Base-by-base conservation (phyloP, 1,140 invertebrate genomes). In the Acyrthosiphon pisum region DNA sequence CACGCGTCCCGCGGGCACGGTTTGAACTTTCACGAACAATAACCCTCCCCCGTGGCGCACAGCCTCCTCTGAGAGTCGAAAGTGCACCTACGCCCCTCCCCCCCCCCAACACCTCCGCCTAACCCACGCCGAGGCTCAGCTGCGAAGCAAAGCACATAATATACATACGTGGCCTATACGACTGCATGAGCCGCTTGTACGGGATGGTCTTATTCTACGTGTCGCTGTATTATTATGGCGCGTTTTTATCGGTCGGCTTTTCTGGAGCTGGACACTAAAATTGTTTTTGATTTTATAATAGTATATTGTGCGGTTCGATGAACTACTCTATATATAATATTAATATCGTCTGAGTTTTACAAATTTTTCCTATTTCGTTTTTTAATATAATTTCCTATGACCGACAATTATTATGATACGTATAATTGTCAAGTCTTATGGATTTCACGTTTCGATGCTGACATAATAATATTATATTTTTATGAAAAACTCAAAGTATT, bases 11-110 rank as follows among this genome's bases (percentile, higher is more conserved):
- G 41, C 26, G 2, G 83, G 26, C 44, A 14, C 23, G 41, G 26
- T 86, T 44, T 46, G 37, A 86, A 86, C 41, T 86, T 86, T 86
- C 81, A 41, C 81, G 35, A 83, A 83, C 81, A 83, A 35, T 35
- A 20, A 35, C 76, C 76, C 35, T 37, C 35, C 30, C n/a, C 68
- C 68, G n/a, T n/a, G n/a, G 30, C 3, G n/a, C n/a, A 60, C 68
- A 35, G 6, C 35, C 6, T 8, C 14, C 18, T 3, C 14, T 1
- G 2, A 14, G 48, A 37, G 81, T 7, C 22, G 35, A 83, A 37
- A 83, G 37, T 83, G 81, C 81, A 83, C 37, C 23, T 41, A 41
- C n/a, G 20, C 8, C 35, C 9, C 81, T 9, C 60, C 30, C 14
- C 11, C 11, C 30, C 30, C 30, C 56, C n/a, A n/a, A n/a, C n/a